Evolutionary conservation across 2,113 vertebrate species (phyloP).

Genomic region (Mastomys coucha): DNA sequence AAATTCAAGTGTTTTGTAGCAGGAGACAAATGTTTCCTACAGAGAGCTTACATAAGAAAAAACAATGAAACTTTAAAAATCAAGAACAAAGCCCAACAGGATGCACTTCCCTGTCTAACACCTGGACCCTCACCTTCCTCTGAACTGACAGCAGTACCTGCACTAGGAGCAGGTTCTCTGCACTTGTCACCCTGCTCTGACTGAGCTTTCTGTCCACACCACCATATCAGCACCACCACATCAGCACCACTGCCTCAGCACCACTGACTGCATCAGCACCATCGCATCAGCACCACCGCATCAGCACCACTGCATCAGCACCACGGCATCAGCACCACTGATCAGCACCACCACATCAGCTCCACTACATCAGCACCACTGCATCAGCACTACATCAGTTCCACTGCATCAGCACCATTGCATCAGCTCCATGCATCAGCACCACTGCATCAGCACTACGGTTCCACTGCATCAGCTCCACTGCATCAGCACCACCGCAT

Average conservation of each 20-base stretch:
- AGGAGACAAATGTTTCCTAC: slow-evolving; percentile 16
- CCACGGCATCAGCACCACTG: no score
- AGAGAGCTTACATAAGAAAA: slow-evolving; percentile 7
- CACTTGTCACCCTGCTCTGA: background rate
- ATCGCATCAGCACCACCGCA: background rate
- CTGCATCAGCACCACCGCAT: no score
- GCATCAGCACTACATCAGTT: background rate
- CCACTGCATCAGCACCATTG: no score
- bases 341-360: no score
- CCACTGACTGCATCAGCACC: no score
- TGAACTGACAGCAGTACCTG: background rate
- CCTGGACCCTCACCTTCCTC: background rate
- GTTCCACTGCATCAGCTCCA: no score
- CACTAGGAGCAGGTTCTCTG: background rate
- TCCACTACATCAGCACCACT: no score
- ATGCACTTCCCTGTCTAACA: background rate
- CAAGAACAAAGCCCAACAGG: background rate
- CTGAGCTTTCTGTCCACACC: background rate
- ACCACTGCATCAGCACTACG: no score
- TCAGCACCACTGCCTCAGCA: no score
- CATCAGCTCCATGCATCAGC: no score
- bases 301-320: no score
- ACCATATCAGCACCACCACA: no score
- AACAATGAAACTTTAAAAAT: background rate
- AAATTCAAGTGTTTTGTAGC: slow-evolving; percentile 21